Conservation (phyloP, 2,113 vertebrate species). For the Cryptoleucopteryx plumbea region DNA sequence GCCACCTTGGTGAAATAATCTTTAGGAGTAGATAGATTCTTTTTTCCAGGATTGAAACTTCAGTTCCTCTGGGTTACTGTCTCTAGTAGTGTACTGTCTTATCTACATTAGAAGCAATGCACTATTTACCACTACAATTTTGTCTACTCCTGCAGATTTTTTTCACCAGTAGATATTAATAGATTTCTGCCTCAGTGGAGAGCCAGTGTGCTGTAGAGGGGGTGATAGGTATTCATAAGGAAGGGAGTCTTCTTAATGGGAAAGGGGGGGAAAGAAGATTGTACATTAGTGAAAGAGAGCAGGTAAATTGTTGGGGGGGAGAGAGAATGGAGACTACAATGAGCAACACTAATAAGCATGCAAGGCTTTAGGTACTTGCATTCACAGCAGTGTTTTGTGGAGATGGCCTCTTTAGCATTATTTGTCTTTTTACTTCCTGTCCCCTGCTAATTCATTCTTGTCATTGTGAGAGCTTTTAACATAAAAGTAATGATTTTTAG, state of each 20-base stretch:
- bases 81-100: neutral
- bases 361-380: neutral
- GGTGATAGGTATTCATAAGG: neutral
- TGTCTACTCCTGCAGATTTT: neutral
- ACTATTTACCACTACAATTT: neutral
- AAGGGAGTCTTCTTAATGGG: neutral
- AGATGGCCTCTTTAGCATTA: neutral
- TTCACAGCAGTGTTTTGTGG: neutral
- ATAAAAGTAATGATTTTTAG: slow-evolving; percentile 1
- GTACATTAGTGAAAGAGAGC: neutral
- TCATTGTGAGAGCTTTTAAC: slow-evolving; percentile 15
- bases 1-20: neutral
- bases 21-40: neutral
- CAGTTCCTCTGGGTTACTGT: neutral
- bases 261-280: too few relatives aligned
- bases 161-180: neutral
- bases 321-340: neutral
- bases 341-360: neutral
- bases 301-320: neutral
- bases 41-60: neutral
- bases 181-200: neutral
- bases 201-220: neutral
- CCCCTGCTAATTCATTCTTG: slow-evolving; percentile 26
- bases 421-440: neutral
- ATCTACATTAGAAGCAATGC: neutral